These are phyloP conservation scores for Herminia tarsipennalis DNA, from an alignment of 2,888 invertebrate species.

Conservation along the genomic window DNA sequence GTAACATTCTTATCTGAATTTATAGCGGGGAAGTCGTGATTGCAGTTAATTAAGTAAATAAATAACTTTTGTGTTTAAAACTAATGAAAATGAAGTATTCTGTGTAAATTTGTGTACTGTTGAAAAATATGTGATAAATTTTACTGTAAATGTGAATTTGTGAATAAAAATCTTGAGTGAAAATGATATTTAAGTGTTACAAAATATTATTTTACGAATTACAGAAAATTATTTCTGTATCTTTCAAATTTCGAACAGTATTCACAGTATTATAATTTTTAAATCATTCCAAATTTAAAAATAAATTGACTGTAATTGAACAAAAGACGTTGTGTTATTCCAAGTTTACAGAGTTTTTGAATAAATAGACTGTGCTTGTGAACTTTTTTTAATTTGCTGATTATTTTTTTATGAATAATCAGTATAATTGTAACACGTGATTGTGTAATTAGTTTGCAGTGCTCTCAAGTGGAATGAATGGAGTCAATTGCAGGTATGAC, in stretches of 20 bases:
- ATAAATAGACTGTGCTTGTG: not conserved
- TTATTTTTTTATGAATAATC: constrained; percentile 15
- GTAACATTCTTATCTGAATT: constrained; percentile 3
- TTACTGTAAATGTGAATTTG: not conserved
- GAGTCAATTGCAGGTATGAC: constrained; percentile 30
- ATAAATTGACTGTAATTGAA: not conserved
- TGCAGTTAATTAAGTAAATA: not conserved
- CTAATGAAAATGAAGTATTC: not conserved
- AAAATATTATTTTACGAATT: constrained; percentile 19
- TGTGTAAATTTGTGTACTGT: not conserved
- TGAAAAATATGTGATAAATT: no score
- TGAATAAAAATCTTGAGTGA: constrained; percentile 5
- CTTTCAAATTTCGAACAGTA: constrained; percentile 16
- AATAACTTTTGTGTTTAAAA: constrained; percentile 1
- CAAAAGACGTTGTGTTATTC: not conserved
- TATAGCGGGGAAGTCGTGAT: constrained; percentile 1
- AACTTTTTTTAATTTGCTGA: constrained; percentile 12
- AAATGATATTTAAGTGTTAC: constrained; percentile 19
- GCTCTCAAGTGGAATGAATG: constrained; percentile 20
- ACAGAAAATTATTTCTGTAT: not conserved
- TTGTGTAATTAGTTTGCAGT: constrained; percentile 2
- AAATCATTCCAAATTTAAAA: not conserved
- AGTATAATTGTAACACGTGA: constrained; percentile 12
- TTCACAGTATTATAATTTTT: not conserved
- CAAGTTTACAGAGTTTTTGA: not conserved